Evolutionary conservation across 2,797 vertebrate species (phyloP).

Genomic region (Apogon talboti): DNA sequence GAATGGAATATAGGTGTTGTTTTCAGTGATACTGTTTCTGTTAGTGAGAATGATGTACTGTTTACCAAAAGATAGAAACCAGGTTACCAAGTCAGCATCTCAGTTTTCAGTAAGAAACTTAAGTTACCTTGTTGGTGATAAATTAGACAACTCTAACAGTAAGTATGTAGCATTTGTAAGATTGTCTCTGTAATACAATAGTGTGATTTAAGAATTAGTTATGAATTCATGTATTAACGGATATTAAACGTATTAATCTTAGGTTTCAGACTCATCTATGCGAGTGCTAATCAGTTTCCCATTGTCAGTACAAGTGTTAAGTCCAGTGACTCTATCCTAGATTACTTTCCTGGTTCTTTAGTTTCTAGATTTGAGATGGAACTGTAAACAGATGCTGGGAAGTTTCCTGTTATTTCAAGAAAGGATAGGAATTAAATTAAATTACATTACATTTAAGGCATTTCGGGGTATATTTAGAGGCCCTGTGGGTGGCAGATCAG

Average conservation of each 20-base stretch:
- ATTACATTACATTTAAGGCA: no score
- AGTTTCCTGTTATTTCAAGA: constrained; percentile 16
- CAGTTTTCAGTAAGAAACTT: constrained; percentile 12
- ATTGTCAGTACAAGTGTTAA: neutral
- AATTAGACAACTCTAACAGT: neutral
- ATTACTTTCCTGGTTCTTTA: constrained; percentile 22
- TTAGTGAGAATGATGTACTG: constrained; percentile 32
- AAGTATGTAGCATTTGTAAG: no score
- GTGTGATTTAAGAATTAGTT: no score
- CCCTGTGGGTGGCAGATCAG: constrained; percentile 32
- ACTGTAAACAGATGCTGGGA: constrained; percentile 16
- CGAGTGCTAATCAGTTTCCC: neutral
- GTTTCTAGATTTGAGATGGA: constrained; percentile 54
- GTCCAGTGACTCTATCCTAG: neutral
- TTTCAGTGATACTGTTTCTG: constrained; percentile 2
- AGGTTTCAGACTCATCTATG: no score
- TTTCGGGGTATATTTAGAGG: constrained; percentile 26
- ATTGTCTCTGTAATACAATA: no score
- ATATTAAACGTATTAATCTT: no score
- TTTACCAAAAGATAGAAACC: constrained; percentile 63
- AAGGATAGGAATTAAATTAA: constrained; percentile 11
- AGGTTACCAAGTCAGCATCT: constrained; percentile 12
- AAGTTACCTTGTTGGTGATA: neutral
- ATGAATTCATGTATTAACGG: no score
- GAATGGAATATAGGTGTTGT: constrained; percentile 22